Evolutionary conservation across 23 tunicate species (phyloP).

Genomic region (Halocynthia aurantium): DNA sequence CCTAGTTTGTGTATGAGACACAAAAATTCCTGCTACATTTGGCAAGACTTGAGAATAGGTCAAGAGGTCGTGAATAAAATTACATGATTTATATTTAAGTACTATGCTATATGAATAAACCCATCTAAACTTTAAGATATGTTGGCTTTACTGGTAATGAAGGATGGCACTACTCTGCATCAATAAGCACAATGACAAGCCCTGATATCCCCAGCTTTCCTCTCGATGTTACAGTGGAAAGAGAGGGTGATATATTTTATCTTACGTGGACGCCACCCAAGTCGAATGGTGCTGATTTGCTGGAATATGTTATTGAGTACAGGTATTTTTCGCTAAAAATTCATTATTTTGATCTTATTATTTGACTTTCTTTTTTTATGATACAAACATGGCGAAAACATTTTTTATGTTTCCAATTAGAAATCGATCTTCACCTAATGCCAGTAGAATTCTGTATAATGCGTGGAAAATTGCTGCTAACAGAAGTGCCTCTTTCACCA

Average conservation of each 20-base stretch:
- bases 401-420: conserved; percentile 10
- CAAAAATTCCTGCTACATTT: too few species aligned
- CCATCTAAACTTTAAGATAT: conserved; percentile 1
- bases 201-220: conserved; percentile 29
- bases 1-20: too few species aligned
- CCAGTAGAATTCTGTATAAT: conserved; percentile 14
- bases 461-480: conserved; percentile 13
- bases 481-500: background rate
- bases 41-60: too few species aligned
- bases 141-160: conserved; percentile 15
- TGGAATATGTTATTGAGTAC: conserved; percentile 5
- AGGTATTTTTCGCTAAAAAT: background rate
- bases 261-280: conserved; percentile 19
- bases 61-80: too few species aligned
- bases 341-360: too few species aligned
- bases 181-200: conserved; percentile 6
- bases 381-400: background rate
- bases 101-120: too few species aligned
- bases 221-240: conserved; percentile 12
- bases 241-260: conserved; percentile 3
- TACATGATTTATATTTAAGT: too few species aligned
- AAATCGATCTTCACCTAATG: conserved; percentile 33
- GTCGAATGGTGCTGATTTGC: background rate
- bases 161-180: background rate
- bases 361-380: too few species aligned